A percentile compares a stretch with the other conserved stretches of the same genome.
Evolutionary conservation across 2,797 vertebrate genomes (phyloP).

Genomic region (Erethizon dorsatum): DNA sequence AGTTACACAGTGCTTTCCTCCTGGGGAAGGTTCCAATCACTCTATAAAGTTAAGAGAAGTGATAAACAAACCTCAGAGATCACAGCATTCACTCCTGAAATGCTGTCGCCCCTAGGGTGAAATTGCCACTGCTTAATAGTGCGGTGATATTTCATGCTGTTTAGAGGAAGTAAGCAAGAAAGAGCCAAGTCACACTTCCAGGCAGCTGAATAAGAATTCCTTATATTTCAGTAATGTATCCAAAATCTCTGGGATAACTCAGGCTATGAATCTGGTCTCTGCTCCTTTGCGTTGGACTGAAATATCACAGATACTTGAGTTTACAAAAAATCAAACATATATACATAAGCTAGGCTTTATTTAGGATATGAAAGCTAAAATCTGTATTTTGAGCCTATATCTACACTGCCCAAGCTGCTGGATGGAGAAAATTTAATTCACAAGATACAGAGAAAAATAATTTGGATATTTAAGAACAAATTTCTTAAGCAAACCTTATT

Average conservation of each 20-base stretch:
- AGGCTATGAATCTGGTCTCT: slow-evolving; percentile 40
- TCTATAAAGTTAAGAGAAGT: slow-evolving; percentile 66
- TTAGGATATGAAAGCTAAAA: slow-evolving; percentile 29
- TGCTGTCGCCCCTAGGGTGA: slow-evolving; percentile 26
- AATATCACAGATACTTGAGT: slow-evolving; percentile 25
- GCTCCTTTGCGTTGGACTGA: slow-evolving; percentile 9
- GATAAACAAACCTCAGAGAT: slow-evolving; percentile 67
- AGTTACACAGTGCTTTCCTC: slow-evolving; percentile 1
- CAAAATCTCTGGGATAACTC: not conserved
- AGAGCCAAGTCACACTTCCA: slow-evolving; percentile 45
- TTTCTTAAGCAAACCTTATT: slow-evolving; percentile 35
- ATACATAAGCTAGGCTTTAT: not conserved
- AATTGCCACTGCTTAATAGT: slow-evolving; percentile 51
- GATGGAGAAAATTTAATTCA: slow-evolving; percentile 33
- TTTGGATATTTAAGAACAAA: slow-evolving; percentile 47
- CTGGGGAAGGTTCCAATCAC: slow-evolving; percentile 50
- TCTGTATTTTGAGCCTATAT: not conserved
- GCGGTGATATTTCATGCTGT: slow-evolving; percentile 25
- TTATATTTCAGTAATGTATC: not conserved
- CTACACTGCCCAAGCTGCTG: not conserved
- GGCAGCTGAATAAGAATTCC: slow-evolving; percentile 48
- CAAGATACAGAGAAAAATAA: slow-evolving; percentile 16
- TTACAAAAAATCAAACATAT: not conserved
- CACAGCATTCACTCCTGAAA: slow-evolving; percentile 57
- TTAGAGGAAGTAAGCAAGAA: slow-evolving; percentile 59